Percentiles rank a stretch among this genome's conserved stretches.
Conservation (phyloP, 2,797 vertebrate genomes). For the Mionectes olivaceus region DNA sequence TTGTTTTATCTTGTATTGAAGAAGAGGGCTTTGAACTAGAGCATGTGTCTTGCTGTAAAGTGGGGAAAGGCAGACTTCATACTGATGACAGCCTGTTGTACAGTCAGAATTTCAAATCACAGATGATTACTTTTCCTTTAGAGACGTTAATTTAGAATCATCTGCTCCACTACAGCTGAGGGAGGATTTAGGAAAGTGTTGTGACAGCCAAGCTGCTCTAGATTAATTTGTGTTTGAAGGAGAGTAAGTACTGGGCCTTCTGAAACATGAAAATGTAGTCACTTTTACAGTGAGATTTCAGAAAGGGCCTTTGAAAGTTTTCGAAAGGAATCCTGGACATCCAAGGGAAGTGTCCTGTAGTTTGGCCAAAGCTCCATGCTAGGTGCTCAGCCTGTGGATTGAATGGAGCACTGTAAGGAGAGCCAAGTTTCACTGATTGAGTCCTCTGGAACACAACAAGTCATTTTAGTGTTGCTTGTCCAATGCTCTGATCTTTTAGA, state of each 20-base stretch:
- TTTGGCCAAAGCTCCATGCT: neutral
- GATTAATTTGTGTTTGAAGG: constrained; percentile 17
- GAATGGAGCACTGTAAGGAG: neutral
- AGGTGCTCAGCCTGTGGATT: neutral
- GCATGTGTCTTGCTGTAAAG: neutral
- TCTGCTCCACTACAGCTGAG: neutral
- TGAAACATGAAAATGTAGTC: neutral
- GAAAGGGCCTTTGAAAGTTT: neutral
- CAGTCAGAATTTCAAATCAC: constrained; percentile 4
- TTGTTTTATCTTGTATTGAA: neutral
- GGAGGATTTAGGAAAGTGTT: neutral
- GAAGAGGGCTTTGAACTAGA: neutral
- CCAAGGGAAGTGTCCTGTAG: neutral
- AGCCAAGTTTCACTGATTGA: neutral
- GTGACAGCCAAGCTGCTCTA: neutral
- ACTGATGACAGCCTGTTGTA: neutral
- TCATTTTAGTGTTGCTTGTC: constrained; percentile 3
- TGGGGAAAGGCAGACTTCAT: neutral
- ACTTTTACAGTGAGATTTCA: neutral
- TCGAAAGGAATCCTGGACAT: neutral
- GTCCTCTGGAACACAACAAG: neutral
- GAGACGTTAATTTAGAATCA: neutral
- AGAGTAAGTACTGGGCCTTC: neutral
- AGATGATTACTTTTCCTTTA: neutral
- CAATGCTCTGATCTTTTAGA: neutral